Base-by-base conservation (phyloP, 30 jellyfish, hydroid and myxozoan genomes). In the Cassiopea xamachana region DNA sequence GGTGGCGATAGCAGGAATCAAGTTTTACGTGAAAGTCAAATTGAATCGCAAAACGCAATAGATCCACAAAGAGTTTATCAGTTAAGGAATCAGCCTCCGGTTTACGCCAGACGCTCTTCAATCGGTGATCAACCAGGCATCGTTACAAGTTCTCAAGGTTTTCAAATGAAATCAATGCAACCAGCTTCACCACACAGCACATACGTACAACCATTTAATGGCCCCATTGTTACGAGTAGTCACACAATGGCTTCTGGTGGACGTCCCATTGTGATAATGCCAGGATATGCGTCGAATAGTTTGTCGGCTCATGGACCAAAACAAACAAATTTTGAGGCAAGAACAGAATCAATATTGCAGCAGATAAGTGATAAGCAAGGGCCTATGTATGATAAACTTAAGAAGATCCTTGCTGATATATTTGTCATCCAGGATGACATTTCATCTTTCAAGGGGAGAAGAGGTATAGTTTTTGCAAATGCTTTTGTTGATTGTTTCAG, bases 201-300 rank as follows among this genome's bases (percentile, higher is more conserved):
- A 0, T 64, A 13, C 2, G 39, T 27, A 64, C 74, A 64, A 14
- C 74, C 19, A 14, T 64, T 64, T 64, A 14, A 27, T 64, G 15
- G 27, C 74, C 74, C 27, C 27, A 27, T 64, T 2, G 74, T 17
- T 9, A 17, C 74, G 15, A 64, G 74, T 14, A 27, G 74, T 2
- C 74, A 64, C 74, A 2, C 74, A 9, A 27, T 13, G 19, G 19
- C 0, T 17, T 46, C 69, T 7, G 55, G 77, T 3, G 76, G 92
- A 45, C 95, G 79, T 48, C 98, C 98, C 4, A 92, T 92, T 46
- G 98, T 92, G 60, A 92, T 92, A n/a, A 92, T 92, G 98, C 95
- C 98, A 1, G 98, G 98, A 13, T 87, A 87, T 15, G 74, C 74
- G 6, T 89, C 93, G 9, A 73, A 81, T 6, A 68, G 55, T 58